A percentile compares a stretch with the other conserved stretches of the same genome.
phyloP scores from a whole-genome alignment of 2,113 vertebrate species.

The Apteryx mantelli region DNA sequence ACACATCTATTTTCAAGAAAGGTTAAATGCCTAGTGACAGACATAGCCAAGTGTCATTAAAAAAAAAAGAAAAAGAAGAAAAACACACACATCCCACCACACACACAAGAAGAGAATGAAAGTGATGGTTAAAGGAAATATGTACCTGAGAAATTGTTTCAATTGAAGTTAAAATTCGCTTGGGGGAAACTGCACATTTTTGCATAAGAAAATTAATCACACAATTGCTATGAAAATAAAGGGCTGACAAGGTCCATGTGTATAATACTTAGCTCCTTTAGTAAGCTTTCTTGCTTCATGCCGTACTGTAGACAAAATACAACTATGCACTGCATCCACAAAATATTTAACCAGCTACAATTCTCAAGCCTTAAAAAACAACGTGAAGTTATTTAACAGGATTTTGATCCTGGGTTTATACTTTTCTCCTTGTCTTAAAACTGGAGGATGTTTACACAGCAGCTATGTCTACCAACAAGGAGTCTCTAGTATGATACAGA shows the following conservation, averaged over 20 bases:
- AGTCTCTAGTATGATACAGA: not conserved
- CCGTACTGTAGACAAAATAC: not conserved
- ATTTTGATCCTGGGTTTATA: not conserved
- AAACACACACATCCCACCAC: not conserved
- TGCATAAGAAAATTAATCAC: not conserved
- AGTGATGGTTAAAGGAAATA: slow-evolving; percentile 17
- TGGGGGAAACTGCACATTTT: not conserved
- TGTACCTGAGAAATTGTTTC: not conserved
- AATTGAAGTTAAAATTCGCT: not conserved
- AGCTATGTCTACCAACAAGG: not conserved
- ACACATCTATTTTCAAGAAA: not conserved
- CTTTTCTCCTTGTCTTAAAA: not conserved
- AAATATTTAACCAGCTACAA: not conserved
- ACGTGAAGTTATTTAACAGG: not conserved
- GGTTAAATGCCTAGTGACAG: slow-evolving; percentile 6
- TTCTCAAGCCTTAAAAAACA: not conserved
- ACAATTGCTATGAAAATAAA: not conserved
- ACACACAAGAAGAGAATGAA: not conserved
- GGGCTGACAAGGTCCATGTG: not conserved
- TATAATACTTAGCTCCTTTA: not conserved
- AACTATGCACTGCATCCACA: not conserved
- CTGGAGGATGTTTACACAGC: not conserved
- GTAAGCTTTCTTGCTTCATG: not conserved
- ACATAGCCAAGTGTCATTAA: not conserved
- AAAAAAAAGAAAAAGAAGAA: not conserved